These are phyloP conservation scores for Tapirus indicus DNA, from an alignment of 2,797 vertebrate genomes.

Conservation along the genomic window DNA sequence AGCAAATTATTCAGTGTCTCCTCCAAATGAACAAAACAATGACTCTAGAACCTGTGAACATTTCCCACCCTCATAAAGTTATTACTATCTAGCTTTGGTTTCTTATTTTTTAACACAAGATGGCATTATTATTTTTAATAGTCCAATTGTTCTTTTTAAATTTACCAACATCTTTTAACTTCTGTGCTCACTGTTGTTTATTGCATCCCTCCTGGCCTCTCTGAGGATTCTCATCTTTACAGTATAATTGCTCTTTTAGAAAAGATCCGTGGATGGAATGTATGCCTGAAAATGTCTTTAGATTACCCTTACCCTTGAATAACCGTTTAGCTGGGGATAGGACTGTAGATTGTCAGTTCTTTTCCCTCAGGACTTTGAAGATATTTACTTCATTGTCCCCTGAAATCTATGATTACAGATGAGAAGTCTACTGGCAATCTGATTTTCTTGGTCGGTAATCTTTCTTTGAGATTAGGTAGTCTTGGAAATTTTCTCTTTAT, in stretches of 20 bases:
- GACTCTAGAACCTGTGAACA: not conserved
- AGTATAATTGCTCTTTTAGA: not conserved
- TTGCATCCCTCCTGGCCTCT: not conserved
- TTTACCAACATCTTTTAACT: constrained; percentile 19
- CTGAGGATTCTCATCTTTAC: not conserved
- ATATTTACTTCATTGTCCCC: not conserved
- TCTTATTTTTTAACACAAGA: constrained; percentile 32
- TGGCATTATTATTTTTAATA: not conserved
- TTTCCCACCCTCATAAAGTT: not conserved
- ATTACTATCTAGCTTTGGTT: not conserved
- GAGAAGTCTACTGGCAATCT: not conserved
- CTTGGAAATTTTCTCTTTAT: constrained; percentile 44
- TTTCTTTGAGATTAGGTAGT: not conserved
- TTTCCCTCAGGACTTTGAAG: constrained; percentile 1
- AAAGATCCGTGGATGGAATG: not conserved
- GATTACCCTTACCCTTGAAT: not conserved
- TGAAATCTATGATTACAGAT: constrained; percentile 12
- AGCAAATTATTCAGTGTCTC: not conserved
- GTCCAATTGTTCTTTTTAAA: constrained; percentile 11
- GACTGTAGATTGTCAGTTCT: not conserved
- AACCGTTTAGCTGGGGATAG: not conserved
- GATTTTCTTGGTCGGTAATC: not conserved
- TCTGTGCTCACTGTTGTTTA: not conserved
- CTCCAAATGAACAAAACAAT: not conserved
- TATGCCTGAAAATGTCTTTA: not conserved